Conservation (phyloP, 2,888 invertebrate species). For the Eilema caniola region DNA sequence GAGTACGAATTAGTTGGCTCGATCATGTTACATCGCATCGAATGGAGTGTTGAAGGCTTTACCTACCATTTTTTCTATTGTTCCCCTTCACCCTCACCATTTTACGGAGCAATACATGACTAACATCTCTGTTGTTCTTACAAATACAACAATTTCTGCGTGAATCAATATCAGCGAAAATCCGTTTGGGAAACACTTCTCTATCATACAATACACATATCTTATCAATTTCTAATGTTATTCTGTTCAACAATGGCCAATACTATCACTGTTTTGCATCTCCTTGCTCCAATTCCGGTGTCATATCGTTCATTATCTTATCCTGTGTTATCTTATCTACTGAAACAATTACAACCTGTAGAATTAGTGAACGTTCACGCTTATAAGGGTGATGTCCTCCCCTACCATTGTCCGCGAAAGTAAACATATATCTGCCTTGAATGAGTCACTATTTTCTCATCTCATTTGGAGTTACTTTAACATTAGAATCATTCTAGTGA, state of each 20-base stretch:
- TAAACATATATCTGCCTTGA: not conserved
- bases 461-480: conserved; percentile 14
- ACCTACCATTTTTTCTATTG: not conserved
- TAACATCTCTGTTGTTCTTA: too few species aligned
- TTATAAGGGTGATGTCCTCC: not conserved
- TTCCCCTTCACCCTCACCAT: not conserved
- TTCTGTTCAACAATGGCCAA: not conserved
- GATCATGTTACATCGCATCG: not conserved
- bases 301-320: conserved; percentile 65
- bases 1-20: not conserved
- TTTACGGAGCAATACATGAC: not conserved
- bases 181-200: not conserved
- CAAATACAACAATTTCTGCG: not conserved
- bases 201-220: not conserved
- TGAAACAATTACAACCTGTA: conserved; percentile 36
- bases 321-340: conserved; percentile 10
- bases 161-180: not conserved
- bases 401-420: not conserved
- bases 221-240: conserved; percentile 10
- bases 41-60: not conserved
- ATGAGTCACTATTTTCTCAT: conserved; percentile 33
- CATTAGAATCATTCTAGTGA: conserved; percentile 25
- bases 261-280: conserved; percentile 54
- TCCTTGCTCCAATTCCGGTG: conserved; percentile 74
- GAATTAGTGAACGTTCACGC: conserved; percentile 17